These are phyloP conservation scores for Synergus gifuensis DNA, from an alignment of 2,888 invertebrate genomes.

Conservation along the genomic window DNA sequence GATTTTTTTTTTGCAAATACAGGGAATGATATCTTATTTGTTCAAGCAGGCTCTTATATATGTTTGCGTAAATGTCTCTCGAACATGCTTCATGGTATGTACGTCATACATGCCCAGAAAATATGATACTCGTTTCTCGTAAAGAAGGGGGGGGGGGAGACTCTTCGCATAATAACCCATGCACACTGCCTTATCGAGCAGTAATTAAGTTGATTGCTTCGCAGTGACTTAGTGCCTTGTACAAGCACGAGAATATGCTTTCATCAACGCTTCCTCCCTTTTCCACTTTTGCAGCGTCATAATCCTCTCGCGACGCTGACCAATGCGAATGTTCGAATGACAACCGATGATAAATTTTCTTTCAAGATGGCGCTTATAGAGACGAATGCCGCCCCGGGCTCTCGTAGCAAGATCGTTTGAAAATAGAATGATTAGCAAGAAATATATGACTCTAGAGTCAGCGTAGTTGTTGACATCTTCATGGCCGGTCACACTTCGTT, in stretches of 20 bases:
- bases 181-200: slow-evolving; percentile 13
- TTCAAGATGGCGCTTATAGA: neutral
- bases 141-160: neutral
- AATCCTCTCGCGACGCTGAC: slow-evolving; percentile 5
- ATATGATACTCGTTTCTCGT: slow-evolving; percentile 34
- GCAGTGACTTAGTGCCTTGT: slow-evolving; percentile 23
- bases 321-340: slow-evolving; percentile 17
- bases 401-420: slow-evolving; percentile 1
- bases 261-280: slow-evolving; percentile 12
- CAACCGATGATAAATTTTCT: slow-evolving; percentile 28
- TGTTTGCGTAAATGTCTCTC: neutral
- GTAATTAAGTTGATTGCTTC: slow-evolving; percentile 36
- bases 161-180: slow-evolving; percentile 12
- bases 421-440: slow-evolving; percentile 35
- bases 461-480: slow-evolving; percentile 24
- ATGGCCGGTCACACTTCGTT: slow-evolving; percentile 28
- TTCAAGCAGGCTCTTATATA: neutral
- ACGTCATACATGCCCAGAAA: neutral
- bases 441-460: slow-evolving; percentile 15
- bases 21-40: neutral
- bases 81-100: neutral
- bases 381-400: neutral
- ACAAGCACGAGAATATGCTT: slow-evolving; percentile 19
- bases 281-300: slow-evolving; percentile 3
- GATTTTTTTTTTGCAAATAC: neutral